phyloP scores from a whole-genome alignment of 2,797 vertebrate species.

The Sphenopsis melanotis region DNA sequence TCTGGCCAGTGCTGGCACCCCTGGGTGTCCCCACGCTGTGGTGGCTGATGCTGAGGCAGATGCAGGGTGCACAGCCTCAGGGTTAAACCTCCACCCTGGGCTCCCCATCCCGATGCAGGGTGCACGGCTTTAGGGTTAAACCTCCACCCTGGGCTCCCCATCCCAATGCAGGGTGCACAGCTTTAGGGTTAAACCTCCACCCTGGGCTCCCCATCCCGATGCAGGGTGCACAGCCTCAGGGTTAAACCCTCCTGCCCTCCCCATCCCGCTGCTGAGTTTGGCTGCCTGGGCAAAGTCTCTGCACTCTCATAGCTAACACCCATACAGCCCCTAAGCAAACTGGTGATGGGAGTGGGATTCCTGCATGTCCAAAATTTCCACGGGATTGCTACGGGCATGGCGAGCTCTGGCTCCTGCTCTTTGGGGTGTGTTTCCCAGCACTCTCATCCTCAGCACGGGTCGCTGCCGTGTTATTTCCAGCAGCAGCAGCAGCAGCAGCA shows the following conservation, averaged over 20 bases:
- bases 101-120: neutral
- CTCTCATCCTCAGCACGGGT: neutral
- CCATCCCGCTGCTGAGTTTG: rapidly evolving
- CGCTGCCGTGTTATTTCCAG: neutral
- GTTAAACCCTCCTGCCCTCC: neutral
- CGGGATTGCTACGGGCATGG: neutral
- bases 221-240: rapidly evolving
- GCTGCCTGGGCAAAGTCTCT: neutral
- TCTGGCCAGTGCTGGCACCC: neutral
- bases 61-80: rapidly evolving
- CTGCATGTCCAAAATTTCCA: rapidly evolving
- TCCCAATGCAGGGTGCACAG: neutral
- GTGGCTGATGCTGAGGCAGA: neutral
- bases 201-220: too few relatives aligned
- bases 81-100: neutral
- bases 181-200: rapidly evolving
- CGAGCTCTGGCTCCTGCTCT: neutral
- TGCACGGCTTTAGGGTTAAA: rapidly evolving
- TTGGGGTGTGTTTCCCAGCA: neutral
- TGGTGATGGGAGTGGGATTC: neutral
- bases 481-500: neutral
- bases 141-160: neutral
- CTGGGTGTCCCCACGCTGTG: rapidly evolving
- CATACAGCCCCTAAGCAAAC: rapidly evolving
- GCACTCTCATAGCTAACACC: rapidly evolving